Evolutionary conservation across 2,113 vertebrate species (phyloP), one percentile per base, ranked within the genome.

Genomic region (Lepidothrix coronata): DNA sequence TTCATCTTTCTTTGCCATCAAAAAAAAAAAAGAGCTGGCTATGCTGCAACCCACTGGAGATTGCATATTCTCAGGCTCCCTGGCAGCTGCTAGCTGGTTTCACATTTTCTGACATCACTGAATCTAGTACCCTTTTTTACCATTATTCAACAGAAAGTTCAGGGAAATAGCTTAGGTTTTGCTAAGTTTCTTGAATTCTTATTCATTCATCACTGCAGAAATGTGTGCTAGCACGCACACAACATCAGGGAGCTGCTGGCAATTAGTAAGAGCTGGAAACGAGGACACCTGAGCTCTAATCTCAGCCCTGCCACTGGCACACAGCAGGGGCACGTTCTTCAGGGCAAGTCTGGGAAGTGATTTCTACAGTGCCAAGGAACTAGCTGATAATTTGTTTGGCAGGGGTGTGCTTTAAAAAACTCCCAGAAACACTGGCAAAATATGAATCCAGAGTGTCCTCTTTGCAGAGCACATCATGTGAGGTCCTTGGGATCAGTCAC

Each of bases 1-100:
- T 97, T 98, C 97, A 98, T 98, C 97, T 96, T 81, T 55, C 17
- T 74, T 79, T 80, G 63, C 88, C 88, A 94, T 93, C 93, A 95
- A 97, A 97, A 91, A 83, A 95, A 96, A 97, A 96, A 87, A 85
- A 75, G 15, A 88, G 71, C 89, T 33, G 72, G 87, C 86, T 93
- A 70, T 87, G 92, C 89, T 87, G 43, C 74, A 66, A 37, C 94
- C 95, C 95, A 65, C 94, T 94, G 77, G 95, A 95, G 92, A 49
- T 15, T 55, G 68, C 49, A 8, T 46, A 52, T 73, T 96, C 92
- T 78, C 33, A 7, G 73, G 75, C 89, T 95, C 92, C 84, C 72
- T 49, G 61, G 96, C 85, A 91, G 85, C 70, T 54, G 87, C 95
- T 82, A 37, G 22, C 28, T 46, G 76, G 39, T 80, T 97, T 97